These are phyloP conservation scores for Ostrea denselamellosa DNA, from an alignment of 1,140 invertebrate genomes.

Conservation along the genomic window DNA sequence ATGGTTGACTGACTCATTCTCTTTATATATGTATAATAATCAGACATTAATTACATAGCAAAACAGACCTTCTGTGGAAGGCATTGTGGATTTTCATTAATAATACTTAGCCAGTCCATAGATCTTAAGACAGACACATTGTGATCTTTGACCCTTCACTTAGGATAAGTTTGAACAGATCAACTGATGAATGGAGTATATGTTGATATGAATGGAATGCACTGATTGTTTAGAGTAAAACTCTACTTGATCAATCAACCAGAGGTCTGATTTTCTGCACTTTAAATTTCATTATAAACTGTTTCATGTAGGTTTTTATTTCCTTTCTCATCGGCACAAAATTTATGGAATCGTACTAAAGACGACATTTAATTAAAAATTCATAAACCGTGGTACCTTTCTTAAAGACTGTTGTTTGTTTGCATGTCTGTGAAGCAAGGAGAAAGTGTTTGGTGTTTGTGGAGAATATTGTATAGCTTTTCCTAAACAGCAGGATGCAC, in stretches of 20 bases:
- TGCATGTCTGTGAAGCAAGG: background rate
- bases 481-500: background rate
- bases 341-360: conserved; percentile 1
- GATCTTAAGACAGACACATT: background rate
- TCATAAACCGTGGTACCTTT: background rate
- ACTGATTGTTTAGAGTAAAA: background rate
- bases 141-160: background rate
- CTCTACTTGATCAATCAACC: conserved; percentile 13
- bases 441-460: background rate
- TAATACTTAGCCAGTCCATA: background rate
- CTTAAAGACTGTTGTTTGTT: conserved; percentile 1
- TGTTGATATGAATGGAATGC: conserved; percentile 12
- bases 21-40: conserved; percentile 17
- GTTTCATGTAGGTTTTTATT: conserved; percentile 27
- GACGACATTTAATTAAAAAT: background rate
- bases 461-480: conserved; percentile 11
- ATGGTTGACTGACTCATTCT: background rate
- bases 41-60: conserved; percentile 26
- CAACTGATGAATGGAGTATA: conserved; percentile 10
- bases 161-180: conserved; percentile 23
- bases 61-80: background rate
- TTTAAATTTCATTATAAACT: conserved; percentile 35
- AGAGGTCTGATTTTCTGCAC: conserved; percentile 28
- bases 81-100: background rate
- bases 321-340: background rate